These are phyloP conservation scores for Cenopis cana DNA, from an alignment of 2,888 invertebrate species.

Conservation along the genomic window DNA sequence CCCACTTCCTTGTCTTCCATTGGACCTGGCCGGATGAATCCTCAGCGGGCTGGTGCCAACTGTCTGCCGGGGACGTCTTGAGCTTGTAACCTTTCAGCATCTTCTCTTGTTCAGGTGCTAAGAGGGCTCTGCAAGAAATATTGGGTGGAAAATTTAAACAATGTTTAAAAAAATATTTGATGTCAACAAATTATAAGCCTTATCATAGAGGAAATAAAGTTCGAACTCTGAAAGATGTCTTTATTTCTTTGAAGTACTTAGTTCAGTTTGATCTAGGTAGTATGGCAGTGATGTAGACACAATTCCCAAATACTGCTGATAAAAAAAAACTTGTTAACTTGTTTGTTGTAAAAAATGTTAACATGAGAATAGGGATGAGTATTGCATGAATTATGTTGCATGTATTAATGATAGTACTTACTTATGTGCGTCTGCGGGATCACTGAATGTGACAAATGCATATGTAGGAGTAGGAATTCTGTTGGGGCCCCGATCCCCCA, in stretches of 20 bases:
- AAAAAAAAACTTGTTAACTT: too few species aligned
- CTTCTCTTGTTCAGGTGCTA: slow-evolving; percentile 72
- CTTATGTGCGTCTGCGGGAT: slow-evolving; percentile 82
- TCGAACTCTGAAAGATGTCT: too few species aligned
- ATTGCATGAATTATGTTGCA: not conserved
- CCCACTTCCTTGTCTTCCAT: slow-evolving; percentile 60
- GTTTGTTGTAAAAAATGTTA: not conserved
- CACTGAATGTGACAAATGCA: slow-evolving; percentile 84
- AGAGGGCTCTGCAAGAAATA: slow-evolving; percentile 64
- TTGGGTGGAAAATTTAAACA: not conserved
- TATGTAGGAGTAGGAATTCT: slow-evolving; percentile 70
- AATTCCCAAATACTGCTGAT: too few species aligned
- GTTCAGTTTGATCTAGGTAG: too few species aligned
- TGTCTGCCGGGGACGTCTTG: slow-evolving; percentile 84
- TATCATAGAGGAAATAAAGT: too few species aligned
- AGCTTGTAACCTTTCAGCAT: slow-evolving; percentile 69
- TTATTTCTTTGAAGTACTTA: too few species aligned
- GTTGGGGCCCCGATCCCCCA: slow-evolving; percentile 72
- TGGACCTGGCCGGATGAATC: slow-evolving; percentile 68
- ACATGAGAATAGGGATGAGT: not conserved
- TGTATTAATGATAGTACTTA: slow-evolving; percentile 58
- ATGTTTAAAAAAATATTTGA: not conserved
- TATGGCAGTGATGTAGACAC: too few species aligned
- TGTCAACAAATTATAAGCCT: too few species aligned
- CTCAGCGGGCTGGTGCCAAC: slow-evolving; percentile 86